Evolutionary conservation across 2,888 invertebrate species (phyloP), one percentile per base, ranked within the genome.

Genomic region (Oligia latruncula): DNA sequence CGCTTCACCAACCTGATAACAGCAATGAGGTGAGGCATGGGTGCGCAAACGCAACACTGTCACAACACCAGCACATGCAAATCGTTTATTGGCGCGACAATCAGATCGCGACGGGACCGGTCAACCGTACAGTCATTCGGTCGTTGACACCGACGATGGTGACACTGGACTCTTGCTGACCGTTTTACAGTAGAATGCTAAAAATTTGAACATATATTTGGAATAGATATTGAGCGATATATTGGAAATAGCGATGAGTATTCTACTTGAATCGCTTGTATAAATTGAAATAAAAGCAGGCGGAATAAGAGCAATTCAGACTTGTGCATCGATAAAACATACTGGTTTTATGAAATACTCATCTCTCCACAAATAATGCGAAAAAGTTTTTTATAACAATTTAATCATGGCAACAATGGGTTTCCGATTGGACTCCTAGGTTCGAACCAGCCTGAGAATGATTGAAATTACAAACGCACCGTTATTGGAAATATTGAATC

Each of bases 21-120:
- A 90, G 89, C 92, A 94, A 95, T 95, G 95, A 95, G 90, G 84
- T 86, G 90, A 90, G 83, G 92, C 91, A 93, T 91, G 93, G 93
- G 92, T 95, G 95, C 94, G 94, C 94, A 92, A 92, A 93, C 94
- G 94, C 94, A 94, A 88, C 91, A 87, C 88, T 88, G 88, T 83
- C 89, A 80, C 91, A 89, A 88, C 87, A 92, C 91, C 89, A 92
- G 93, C 95, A 94, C 95, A 96, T 95, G 96, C 96, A 96, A 95
- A 96, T 95, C 95, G 93, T 93, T 94, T 95, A 95, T 95, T 95
- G 95, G 93, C 90, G 92, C 94, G 93, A 93, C 95, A 96, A 97
- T 96, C 96, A 95, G 96, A 95, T 95, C 96, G 96, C 95, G 95
- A 95, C 95, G 93, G 90, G 92, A 91, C 93, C 95, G 95, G 95